phyloP scores from a whole-genome alignment of 2,797 vertebrate species.

The Loris lydekkerianus region DNA sequence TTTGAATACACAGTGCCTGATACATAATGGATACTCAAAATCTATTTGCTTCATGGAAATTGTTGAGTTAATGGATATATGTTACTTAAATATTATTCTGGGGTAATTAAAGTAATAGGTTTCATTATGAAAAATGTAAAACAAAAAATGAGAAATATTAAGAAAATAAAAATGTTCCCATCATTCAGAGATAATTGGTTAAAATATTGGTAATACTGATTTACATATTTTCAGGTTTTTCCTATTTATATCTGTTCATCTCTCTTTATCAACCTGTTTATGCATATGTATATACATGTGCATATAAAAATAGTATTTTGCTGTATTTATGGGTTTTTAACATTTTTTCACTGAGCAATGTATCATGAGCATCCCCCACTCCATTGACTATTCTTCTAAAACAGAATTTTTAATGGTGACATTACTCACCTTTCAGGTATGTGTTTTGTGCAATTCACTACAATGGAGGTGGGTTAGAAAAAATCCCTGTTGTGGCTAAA shows the following conservation, averaged over 20 bases:
- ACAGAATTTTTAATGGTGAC: background rate
- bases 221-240: background rate
- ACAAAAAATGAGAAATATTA: conserved; percentile 9
- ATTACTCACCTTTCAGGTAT: conserved; percentile 6
- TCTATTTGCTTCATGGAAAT: background rate
- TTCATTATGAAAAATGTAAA: conserved; percentile 32
- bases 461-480: background rate
- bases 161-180: conserved; percentile 29
- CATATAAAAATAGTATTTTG: background rate
- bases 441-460: background rate
- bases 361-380: background rate
- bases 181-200: background rate
- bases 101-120: background rate
- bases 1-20: background rate
- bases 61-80: background rate
- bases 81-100: conserved; percentile 31
- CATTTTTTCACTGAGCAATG: background rate
- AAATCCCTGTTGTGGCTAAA: conserved; percentile 51
- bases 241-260: background rate
- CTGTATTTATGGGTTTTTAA: background rate
- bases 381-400: conserved; percentile 38
- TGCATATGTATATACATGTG: background rate
- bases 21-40: background rate
- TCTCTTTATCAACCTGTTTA: background rate
- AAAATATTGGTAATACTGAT: background rate